Percentiles rank a stretch among this genome's conserved stretches.
Conservation (phyloP, 2,797 vertebrate genomes). For the Potorous gilbertii region DNA sequence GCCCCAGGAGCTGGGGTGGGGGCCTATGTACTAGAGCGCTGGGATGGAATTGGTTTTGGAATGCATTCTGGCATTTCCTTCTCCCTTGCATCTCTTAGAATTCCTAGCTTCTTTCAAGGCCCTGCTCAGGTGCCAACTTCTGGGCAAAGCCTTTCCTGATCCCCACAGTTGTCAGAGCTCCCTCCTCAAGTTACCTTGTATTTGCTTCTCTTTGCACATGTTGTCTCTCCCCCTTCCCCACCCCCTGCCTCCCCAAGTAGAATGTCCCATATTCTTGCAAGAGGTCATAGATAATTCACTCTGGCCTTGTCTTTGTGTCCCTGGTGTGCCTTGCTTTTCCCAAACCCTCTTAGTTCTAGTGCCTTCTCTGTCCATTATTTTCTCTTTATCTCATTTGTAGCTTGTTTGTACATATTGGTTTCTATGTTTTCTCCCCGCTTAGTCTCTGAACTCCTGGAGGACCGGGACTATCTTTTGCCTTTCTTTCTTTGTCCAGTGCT, state of each 20-base stretch:
- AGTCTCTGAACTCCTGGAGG: neutral
- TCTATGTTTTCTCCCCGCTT: neutral
- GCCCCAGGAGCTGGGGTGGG: neutral
- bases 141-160: neutral
- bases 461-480: neutral
- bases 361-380: neutral
- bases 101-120: neutral
- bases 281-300: neutral
- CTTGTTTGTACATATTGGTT: neutral
- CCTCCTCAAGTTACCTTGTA: neutral
- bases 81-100: neutral
- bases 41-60: neutral
- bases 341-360: neutral
- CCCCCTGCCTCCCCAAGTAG: too few relatives aligned
- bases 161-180: neutral
- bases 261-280: neutral
- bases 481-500: neutral
- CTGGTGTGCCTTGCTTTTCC: neutral
- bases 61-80: neutral
- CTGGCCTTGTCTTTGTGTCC: neutral
- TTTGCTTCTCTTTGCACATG: neutral
- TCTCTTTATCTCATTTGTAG: neutral
- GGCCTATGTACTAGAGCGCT: neutral
- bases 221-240: too few relatives aligned
- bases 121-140: neutral